Evolutionary conservation across 23 tunicate genomes (phyloP), one percentile per base, ranked within the genome.

Genomic region (Clavelina lepadiformis): DNA sequence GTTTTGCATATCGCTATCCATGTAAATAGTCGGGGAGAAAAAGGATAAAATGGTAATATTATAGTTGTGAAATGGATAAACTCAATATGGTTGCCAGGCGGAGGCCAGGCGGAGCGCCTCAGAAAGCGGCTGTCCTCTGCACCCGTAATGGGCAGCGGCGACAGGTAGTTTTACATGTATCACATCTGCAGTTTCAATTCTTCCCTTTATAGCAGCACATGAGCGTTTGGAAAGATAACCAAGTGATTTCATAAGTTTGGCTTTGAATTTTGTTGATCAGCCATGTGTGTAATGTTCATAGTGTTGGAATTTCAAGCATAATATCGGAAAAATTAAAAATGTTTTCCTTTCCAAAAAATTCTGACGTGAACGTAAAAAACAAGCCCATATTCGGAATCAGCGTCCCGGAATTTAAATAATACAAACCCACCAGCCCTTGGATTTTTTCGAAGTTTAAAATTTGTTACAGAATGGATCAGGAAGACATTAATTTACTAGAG

Each of bases 251-350:
- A 41, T 41, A 8, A 41, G 49, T 41, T 41, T 41, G 49, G 49
- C 49, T 41, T 41, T 41, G 49, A 11, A 41, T 41, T 41, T 41
- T 41, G 49, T 41, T 41, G 49, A 41, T 41, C 15, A 41, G 49
- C 49, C 49, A 41, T 41, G 49, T 15, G 49, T 41, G 49, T 41
- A 41, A 41, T 41, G 49, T 41, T 41, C 15, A 41, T 41, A 8
- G 11, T 41, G 15, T 41, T 41, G 49, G 49, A 41, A 8, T 41
- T 41, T 11, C 15, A 41, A 41, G 49, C 49, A 41, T 8, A 41
- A 11, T 11, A 8, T 41, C 13, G 49, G 15, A 41, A 41, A 41
- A 41, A 11, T 41, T 8, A 41, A 41, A 41, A 41, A 11, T 41
- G 13, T 41, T 41, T 41, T 41, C 15, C n/a, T n/a, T n/a, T n/a